A percentile compares a stretch with the other conserved stretches of the same genome.
Evolutionary conservation across 2,113 vertebrate genomes (phyloP).

Genomic region (Rhombomys opimus): DNA sequence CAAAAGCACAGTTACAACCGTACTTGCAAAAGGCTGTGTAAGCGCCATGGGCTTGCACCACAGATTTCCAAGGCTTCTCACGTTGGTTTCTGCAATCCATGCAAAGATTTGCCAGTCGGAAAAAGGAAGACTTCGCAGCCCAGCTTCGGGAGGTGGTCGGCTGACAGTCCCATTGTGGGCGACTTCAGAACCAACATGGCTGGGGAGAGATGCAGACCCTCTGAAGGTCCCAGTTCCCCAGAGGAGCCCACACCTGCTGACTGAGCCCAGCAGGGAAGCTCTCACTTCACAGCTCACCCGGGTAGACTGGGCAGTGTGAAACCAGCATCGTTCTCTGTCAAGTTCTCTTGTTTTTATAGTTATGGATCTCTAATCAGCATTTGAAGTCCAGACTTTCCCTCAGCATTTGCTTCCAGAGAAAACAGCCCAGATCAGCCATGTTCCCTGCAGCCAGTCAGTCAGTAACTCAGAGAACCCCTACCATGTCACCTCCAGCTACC

Average conservation of each 20-base stretch:
- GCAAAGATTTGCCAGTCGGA: not conserved
- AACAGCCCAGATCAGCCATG: not conserved
- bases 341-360: not conserved
- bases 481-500: not conserved
- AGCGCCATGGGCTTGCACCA: no score
- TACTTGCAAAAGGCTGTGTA: not conserved
- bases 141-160: not conserved
- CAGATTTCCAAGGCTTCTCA: not conserved
- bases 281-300: not conserved
- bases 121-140: not conserved
- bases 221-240: not conserved
- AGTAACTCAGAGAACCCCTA: not conserved
- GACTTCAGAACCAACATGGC: not conserved
- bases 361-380: not conserved
- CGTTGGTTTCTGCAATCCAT: not conserved
- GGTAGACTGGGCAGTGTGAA: not conserved
- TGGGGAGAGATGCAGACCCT: not conserved
- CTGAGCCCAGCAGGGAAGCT: not conserved
- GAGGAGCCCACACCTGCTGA: not conserved
- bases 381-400: not conserved
- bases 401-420: not conserved
- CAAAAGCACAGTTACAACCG: not conserved
- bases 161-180: not conserved
- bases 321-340: not conserved
- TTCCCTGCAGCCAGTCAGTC: not conserved